These are phyloP conservation scores for Rostratula benghalensis DNA, from an alignment of 2,113 vertebrate species.

Conservation along the genomic window DNA sequence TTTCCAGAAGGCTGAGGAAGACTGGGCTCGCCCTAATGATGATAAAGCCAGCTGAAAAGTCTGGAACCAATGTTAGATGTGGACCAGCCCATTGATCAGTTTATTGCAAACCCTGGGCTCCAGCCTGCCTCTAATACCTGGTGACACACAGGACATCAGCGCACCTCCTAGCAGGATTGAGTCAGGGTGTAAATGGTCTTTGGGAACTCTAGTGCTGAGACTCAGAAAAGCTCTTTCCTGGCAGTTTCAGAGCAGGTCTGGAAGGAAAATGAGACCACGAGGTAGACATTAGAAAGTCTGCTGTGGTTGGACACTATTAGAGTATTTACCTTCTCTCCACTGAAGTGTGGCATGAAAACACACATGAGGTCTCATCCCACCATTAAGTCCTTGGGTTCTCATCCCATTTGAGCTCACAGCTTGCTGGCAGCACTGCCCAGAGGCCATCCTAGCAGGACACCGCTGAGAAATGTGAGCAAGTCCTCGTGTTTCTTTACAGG, in stretches of 20 bases:
- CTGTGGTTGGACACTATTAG: neutral
- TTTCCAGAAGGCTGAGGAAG: slow-evolving; percentile 1
- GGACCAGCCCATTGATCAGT: neutral
- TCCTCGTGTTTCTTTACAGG: slow-evolving; percentile 63
- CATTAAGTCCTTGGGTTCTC: neutral
- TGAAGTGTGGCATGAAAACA: neutral
- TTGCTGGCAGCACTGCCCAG: neutral
- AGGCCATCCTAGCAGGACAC: neutral
- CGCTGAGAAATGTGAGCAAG: neutral
- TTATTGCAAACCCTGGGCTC: slow-evolving; percentile 4
- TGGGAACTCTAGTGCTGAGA: neutral
- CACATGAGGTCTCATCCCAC: neutral
- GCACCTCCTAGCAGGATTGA: neutral
- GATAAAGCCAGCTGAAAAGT: neutral
- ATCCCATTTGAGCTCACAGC: neutral
- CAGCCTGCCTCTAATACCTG: neutral
- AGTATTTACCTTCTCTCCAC: neutral
- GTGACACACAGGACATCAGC: neutral
- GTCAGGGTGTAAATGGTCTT: neutral
- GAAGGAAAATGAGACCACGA: neutral
- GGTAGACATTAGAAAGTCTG: neutral
- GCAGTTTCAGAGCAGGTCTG: neutral
- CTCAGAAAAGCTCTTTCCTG: neutral
- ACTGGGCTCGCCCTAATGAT: neutral
- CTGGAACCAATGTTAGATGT: neutral